Conservation (phyloP, 2,797 vertebrate species). For the Acanthis flammea region DNA sequence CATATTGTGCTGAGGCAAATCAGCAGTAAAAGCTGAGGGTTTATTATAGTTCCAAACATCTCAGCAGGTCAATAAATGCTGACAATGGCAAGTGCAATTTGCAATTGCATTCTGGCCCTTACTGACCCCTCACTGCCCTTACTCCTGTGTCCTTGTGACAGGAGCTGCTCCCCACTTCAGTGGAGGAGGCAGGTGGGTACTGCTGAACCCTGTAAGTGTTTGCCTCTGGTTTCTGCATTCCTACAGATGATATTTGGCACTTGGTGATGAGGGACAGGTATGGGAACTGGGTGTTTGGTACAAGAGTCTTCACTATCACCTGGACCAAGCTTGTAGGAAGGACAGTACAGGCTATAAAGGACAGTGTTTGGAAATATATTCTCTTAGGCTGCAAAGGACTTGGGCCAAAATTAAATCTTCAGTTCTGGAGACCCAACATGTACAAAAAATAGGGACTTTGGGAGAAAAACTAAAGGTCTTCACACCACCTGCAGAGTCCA, state of each 20-base stretch:
- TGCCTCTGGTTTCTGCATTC: not conserved
- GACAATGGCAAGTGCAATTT: not conserved
- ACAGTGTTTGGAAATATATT: not conserved
- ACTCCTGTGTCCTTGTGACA: not conserved
- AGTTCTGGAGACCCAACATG: not conserved
- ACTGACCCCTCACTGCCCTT: not conserved
- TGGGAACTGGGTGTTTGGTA: not conserved
- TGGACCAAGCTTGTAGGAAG: not conserved
- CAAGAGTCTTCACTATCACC: not conserved
- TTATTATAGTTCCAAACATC: not conserved
- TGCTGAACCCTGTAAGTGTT: not conserved
- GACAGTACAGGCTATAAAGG: not conserved
- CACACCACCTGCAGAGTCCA: not conserved
- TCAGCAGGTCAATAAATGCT: slow-evolving; percentile 1
- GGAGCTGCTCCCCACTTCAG: not conserved
- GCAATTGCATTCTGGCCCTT: not conserved
- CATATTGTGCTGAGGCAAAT: not conserved
- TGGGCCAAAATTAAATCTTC: not conserved
- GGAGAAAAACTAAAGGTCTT: not conserved
- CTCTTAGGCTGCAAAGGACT: not conserved
- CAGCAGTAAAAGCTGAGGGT: not conserved
- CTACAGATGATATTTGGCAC: not conserved
- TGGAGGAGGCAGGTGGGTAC: not conserved
- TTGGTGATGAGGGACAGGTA: not conserved
- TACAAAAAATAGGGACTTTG: not conserved